Evolutionary conservation across 2,888 invertebrate species (phyloP).

Genomic region (Dryadula phaetusa): DNA sequence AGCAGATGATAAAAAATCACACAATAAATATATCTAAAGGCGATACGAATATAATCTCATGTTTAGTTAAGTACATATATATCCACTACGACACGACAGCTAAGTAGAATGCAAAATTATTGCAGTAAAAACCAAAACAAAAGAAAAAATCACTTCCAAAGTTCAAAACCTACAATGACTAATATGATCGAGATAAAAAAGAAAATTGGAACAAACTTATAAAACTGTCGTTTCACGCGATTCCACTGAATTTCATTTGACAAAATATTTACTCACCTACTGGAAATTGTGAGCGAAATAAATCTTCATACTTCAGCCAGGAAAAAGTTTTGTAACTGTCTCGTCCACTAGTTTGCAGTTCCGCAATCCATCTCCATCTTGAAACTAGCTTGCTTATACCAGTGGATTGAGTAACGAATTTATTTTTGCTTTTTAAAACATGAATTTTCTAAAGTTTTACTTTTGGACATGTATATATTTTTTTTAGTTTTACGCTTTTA

Average conservation of each 20-base stretch:
- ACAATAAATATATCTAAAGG: no score
- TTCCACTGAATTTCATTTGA: slow-evolving; percentile 13
- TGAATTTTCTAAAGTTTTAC: background rate
- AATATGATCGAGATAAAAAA: slow-evolving; percentile 1
- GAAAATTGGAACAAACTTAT: slow-evolving; percentile 10
- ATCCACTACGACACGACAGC: no score
- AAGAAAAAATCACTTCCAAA: background rate
- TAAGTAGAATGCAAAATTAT: no score
- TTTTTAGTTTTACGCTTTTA: no score
- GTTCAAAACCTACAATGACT: slow-evolving; percentile 8
- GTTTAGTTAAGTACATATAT: no score
- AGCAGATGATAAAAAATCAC: no score
- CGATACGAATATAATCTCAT: no score
- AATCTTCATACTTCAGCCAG: slow-evolving; percentile 9
- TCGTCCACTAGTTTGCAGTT: slow-evolving; percentile 1
- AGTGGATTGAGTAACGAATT: background rate
- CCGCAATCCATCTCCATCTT: background rate
- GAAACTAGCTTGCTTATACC: background rate
- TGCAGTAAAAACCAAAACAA: background rate
- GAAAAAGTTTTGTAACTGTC: slow-evolving; percentile 22
- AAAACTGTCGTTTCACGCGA: slow-evolving; percentile 18
- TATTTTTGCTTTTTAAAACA: background rate
- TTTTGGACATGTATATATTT: background rate
- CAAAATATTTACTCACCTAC: slow-evolving; percentile 13
- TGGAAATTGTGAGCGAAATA: slow-evolving; percentile 12